A percentile compares a stretch with the other conserved stretches of the same genome.
Conservation (phyloP, 2,113 vertebrate species). For the Pseudopodoces humilis region DNA sequence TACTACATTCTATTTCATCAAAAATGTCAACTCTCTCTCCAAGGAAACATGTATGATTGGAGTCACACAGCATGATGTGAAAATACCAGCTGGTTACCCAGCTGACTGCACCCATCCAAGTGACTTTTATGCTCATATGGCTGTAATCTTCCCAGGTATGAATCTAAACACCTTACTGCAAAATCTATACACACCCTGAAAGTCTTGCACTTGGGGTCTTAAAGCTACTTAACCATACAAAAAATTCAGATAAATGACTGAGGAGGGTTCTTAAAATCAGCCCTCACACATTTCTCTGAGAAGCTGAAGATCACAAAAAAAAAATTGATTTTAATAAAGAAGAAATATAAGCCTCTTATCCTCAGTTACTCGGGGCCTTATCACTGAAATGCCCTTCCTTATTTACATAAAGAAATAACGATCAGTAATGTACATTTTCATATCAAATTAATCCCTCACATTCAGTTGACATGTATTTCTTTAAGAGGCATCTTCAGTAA, state of each 20-base stretch:
- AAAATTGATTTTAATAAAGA: background rate
- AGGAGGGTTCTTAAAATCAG: background rate
- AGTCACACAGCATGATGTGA: background rate
- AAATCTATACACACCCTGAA: background rate
- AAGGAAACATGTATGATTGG: background rate
- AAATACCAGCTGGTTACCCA: background rate
- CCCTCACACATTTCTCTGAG: background rate
- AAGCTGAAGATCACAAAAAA: background rate
- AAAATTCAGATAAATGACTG: background rate
- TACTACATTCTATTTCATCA: background rate
- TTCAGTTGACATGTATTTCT: background rate
- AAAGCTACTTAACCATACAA: background rate
- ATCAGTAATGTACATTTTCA: background rate
- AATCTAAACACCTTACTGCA: background rate
- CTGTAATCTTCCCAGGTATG: background rate
- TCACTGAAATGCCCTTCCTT: background rate
- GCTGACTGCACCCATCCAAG: background rate
- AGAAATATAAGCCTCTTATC: background rate
- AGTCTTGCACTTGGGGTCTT: background rate
- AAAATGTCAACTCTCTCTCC: background rate
- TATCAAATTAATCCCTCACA: background rate
- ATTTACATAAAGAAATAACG: background rate
- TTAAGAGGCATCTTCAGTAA: background rate
- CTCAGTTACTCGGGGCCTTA: background rate
- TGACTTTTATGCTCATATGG: background rate